phyloP scores from a whole-genome alignment of 2,888 invertebrate species.

The Hirtodrosophila duncani region DNA sequence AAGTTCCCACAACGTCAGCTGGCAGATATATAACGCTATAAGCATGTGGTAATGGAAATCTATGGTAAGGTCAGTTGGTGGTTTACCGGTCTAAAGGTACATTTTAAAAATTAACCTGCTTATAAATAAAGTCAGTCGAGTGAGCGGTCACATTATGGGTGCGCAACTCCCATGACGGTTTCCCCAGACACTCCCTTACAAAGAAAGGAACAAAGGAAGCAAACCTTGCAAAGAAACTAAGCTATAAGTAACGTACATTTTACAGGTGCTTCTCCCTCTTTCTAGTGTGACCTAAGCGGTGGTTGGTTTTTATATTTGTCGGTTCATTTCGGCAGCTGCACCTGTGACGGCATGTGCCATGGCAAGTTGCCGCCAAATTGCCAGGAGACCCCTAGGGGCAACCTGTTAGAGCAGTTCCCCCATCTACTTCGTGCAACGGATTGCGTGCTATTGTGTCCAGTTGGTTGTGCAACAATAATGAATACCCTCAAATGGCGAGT shows the following conservation, averaged over 20 bases:
- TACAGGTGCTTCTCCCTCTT: conserved; percentile 5
- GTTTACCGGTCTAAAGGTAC: conserved; percentile 35
- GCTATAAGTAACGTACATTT: conserved; percentile 25
- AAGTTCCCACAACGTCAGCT: conserved; percentile 53
- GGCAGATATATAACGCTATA: conserved; percentile 66
- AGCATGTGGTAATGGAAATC: conserved; percentile 34
- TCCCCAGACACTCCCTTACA: conserved; percentile 13
- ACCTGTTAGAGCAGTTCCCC: conserved; percentile 45
- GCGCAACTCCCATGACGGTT: conserved; percentile 57
- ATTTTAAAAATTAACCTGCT: conserved; percentile 13
- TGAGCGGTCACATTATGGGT: too few species aligned
- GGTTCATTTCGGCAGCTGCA: conserved; percentile 20
- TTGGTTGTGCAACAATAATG: too few species aligned
- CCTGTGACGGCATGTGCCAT: conserved; percentile 52
- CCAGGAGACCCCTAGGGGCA: conserved; percentile 10
- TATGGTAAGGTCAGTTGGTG: conserved; percentile 46
- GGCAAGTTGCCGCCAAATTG: conserved; percentile 50
- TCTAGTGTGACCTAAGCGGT: conserved; percentile 34
- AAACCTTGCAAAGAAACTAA: conserved; percentile 5
- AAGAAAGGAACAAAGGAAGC: conserved; percentile 16
- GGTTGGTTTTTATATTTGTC: conserved; percentile 57
- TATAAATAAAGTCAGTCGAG: conserved; percentile 24
- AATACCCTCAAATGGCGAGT: too few species aligned
- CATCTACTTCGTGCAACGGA: conserved; percentile 4
- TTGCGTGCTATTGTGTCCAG: conserved; percentile 43